Evolutionary conservation across 1,140 invertebrate species (phyloP), one percentile per base, ranked within the genome.

Genomic region (Drosophila tsacasi): DNA sequence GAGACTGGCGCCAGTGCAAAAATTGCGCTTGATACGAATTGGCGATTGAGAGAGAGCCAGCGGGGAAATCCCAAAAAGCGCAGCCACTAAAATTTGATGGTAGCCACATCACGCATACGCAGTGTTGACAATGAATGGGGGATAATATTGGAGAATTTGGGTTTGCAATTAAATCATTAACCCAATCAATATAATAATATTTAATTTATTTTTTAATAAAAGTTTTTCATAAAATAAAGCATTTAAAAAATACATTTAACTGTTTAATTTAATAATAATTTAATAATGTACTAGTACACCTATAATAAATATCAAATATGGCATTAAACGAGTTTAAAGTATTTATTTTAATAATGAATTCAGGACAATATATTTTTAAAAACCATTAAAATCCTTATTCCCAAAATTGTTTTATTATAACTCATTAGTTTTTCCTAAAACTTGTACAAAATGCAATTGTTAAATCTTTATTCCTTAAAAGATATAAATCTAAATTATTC

Each of bases 1-100:
- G 21, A 49, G 78, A 81, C 66, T 87, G 84, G 84, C 84, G 84
- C 84, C 84, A 84, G 50, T 50, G 52, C 40, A 35, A 65, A 69
- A 63, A 65, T 81, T 71, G 62, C 42, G 44, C 65, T 69, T 74
- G 58, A 79, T 79, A 73, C 58, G 40, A 50, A 73, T 57, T 42
- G 59, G 30, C 55, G 55, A 73, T 73, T 50, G 67, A 60, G 39
- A 42, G 19, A n/a, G 17, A 61, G 19, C 13, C 39, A 58, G 66
- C 50, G 42, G 27, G 30, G n/a, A 37, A 60, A 30, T 9, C 15
- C 67, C 15, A 25, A 68, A 71, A 50, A 71, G 32, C 27, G 42
- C 27, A 52, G 19, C 39, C 42, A 32, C 54, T 60, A 50, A 61
- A 74, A 80, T 49, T 80, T 50, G 47, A 74, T 58, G 46, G 54